Percentiles rank a stretch among this genome's conserved stretches.
These are phyloP conservation scores for Drosophila suzukii DNA, from an alignment of 1,140 invertebrate species.

Conservation along the genomic window DNA sequence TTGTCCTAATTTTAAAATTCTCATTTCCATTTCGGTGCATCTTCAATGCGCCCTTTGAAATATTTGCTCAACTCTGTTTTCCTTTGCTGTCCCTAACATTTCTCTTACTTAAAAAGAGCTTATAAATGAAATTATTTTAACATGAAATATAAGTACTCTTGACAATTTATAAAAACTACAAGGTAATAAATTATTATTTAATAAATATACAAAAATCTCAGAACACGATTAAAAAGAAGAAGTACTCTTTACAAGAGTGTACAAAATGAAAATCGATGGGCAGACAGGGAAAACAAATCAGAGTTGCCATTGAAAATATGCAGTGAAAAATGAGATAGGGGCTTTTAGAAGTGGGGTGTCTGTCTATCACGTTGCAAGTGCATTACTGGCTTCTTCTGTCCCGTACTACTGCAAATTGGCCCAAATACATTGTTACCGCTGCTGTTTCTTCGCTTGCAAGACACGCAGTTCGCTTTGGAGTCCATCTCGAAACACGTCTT, in stretches of 20 bases:
- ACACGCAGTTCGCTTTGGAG: slow-evolving; percentile 12
- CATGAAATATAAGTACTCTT: too few relatives aligned
- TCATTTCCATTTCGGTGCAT: slow-evolving; percentile 55
- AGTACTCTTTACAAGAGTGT: not conserved
- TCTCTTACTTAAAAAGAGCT: slow-evolving; percentile 1
- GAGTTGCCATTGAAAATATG: slow-evolving; percentile 17
- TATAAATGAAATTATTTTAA: not conserved
- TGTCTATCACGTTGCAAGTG: slow-evolving; percentile 39
- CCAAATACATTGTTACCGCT: slow-evolving; percentile 28
- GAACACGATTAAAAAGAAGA: too few relatives aligned
- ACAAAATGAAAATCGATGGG: slow-evolving; percentile 12
- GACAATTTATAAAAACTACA: too few relatives aligned
- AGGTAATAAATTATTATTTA: too few relatives aligned
- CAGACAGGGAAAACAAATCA: slow-evolving; percentile 19
- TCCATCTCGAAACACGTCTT: slow-evolving; percentile 19
- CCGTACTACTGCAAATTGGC: slow-evolving; percentile 26
- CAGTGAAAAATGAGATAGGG: not conserved
- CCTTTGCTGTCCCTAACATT: slow-evolving; percentile 18
- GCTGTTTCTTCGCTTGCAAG: slow-evolving; percentile 14
- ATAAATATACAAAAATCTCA: too few relatives aligned
- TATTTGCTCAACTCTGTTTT: slow-evolving; percentile 31
- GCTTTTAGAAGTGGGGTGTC: not conserved
- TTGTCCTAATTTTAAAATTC: slow-evolving; percentile 41
- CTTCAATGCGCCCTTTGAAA: slow-evolving; percentile 38
- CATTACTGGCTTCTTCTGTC: slow-evolving; percentile 13